Evolutionary conservation across 37 sponge, comb jelly and placozoan species (phyloP).

Genomic region (Crambe crambe): DNA sequence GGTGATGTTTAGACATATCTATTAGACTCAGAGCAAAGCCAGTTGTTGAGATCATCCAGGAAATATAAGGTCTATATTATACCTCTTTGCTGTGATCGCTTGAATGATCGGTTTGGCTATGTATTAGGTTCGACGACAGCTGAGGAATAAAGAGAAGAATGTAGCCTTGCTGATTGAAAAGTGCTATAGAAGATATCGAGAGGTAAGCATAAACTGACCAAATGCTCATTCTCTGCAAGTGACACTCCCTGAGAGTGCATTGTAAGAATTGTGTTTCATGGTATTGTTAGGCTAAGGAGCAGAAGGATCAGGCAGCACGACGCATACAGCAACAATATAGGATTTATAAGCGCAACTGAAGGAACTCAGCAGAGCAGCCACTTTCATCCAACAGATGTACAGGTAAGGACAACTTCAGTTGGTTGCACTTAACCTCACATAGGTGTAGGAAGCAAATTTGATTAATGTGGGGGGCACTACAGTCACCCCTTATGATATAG

Average conservation of each 20-base stretch:
- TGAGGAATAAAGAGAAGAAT: conserved; percentile 31
- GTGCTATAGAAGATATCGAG: conserved; percentile 54
- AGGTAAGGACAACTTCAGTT: conserved; percentile 25
- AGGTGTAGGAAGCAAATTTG: neutral
- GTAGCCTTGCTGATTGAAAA: conserved; percentile 58
- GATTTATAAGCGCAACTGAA: conserved; percentile 24
- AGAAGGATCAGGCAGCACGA: conserved; percentile 42
- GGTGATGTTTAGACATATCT: no score
- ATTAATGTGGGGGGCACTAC: no score
- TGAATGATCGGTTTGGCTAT: no score
- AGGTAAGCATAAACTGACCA: conserved; percentile 17
- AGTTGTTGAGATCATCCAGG: conserved; percentile 49
- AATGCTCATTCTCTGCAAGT: no score
- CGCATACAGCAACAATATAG: conserved; percentile 52
- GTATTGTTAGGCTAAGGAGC: conserved; percentile 21
- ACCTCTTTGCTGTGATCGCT: neutral
- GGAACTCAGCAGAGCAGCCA: conserved; percentile 48
- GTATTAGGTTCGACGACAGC: conserved; percentile 10
- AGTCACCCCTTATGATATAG: no score
- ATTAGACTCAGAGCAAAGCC: conserved; percentile 51
- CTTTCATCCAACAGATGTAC: conserved; percentile 65
- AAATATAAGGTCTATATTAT: conserved; percentile 43
- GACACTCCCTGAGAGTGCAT: no score
- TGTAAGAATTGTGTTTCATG: no score
- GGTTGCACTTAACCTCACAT: neutral